Evolutionary conservation across 2,888 invertebrate genomes (phyloP).

Genomic region (Drosophila pseudotakahashii): DNA sequence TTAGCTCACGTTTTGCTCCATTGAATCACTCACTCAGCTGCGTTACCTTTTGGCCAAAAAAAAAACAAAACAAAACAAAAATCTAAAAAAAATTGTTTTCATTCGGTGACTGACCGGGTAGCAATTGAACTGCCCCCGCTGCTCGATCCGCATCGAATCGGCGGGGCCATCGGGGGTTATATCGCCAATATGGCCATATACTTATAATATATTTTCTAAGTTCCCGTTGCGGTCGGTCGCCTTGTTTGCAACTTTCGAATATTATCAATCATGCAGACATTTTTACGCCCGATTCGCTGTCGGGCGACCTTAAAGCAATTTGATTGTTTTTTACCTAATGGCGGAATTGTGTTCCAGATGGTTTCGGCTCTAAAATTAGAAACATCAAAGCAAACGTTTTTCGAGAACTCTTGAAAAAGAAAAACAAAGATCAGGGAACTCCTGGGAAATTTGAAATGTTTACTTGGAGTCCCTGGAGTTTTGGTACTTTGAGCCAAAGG

Average conservation of each 20-base stretch:
- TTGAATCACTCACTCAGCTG: constrained; percentile 66
- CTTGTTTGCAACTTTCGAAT: constrained; percentile 58
- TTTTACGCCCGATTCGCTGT: constrained; percentile 38
- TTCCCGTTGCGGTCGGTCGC: constrained; percentile 41
- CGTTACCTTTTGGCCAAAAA: constrained; percentile 57
- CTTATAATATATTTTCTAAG: constrained; percentile 15
- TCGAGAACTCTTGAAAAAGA: constrained; percentile 19
- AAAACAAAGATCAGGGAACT: constrained; percentile 1
- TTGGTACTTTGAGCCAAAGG: background rate
- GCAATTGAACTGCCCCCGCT: constrained; percentile 61
- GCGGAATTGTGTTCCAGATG: constrained; percentile 38
- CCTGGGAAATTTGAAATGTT: background rate
- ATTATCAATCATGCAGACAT: constrained; percentile 71
- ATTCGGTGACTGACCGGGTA: constrained; percentile 71
- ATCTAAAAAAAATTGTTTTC: constrained; percentile 62
- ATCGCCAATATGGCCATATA: constrained; percentile 55
- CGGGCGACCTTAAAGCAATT: constrained; percentile 18
- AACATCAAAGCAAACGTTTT: constrained; percentile 36
- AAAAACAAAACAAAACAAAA: constrained; percentile 4
- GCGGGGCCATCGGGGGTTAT: constrained; percentile 13
- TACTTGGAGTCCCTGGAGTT: constrained; percentile 4
- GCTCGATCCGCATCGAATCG: constrained; percentile 56
- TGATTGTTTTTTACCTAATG: constrained; percentile 31
- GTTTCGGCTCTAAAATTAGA: constrained; percentile 26
- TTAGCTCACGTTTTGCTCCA: constrained; percentile 75